Evolutionary conservation across 2,113 vertebrate genomes (phyloP).

Genomic region (Phyllostomus discolor): DNA sequence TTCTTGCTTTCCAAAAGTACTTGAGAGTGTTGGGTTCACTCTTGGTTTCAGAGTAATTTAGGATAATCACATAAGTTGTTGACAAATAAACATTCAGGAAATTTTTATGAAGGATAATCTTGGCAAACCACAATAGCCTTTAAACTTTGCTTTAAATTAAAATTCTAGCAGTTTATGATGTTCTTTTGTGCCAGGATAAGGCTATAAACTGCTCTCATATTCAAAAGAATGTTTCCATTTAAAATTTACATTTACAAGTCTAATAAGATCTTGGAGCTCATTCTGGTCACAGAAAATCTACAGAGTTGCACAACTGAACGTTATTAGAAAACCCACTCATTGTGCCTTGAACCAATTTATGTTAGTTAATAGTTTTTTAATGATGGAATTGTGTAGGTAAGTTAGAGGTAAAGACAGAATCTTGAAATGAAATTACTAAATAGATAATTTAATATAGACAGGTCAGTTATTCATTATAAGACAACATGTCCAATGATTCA

Average conservation of each 20-base stretch:
- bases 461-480: slow-evolving; percentile 53
- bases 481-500: slow-evolving; percentile 40
- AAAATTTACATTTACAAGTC: slow-evolving; percentile 81
- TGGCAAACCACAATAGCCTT: slow-evolving; percentile 70
- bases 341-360: slow-evolving; percentile 32
- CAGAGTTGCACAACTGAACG: slow-evolving; percentile 54
- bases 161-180: slow-evolving; percentile 77
- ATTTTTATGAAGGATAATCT: slow-evolving; percentile 66
- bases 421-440: slow-evolving; percentile 53
- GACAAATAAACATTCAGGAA: slow-evolving; percentile 83
- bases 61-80: slow-evolving; percentile 79
- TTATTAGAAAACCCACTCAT: slow-evolving; percentile 47
- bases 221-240: slow-evolving; percentile 83
- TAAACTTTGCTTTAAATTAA: slow-evolving; percentile 77
- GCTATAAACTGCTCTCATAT: slow-evolving; percentile 77
- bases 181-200: slow-evolving; percentile 72
- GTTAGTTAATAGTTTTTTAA: slow-evolving; percentile 34
- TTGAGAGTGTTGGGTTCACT: slow-evolving; percentile 60
- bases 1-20: slow-evolving; percentile 31
- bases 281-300: slow-evolving; percentile 68
- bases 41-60: slow-evolving; percentile 66
- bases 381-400: slow-evolving; percentile 45
- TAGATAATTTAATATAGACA: background rate
- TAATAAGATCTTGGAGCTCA: slow-evolving; percentile 73
- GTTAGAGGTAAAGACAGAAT: slow-evolving; percentile 49